Base-by-base conservation (phyloP, 2,888 invertebrate genomes). In the Agonopterix alstromeriana region DNA sequence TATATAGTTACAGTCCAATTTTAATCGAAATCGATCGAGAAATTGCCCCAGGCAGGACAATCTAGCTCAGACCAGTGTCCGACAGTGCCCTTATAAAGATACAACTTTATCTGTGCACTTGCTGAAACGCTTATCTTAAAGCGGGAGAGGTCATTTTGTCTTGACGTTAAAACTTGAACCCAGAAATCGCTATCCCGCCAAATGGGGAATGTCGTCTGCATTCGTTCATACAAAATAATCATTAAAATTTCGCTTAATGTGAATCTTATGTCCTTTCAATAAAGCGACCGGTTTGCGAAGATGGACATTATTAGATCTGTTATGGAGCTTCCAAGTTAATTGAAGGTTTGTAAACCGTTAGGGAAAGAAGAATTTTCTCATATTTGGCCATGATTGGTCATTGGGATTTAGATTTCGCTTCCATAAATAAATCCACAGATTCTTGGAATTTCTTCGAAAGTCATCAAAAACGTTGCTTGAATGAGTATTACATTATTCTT, bases 61-160 rank as follows among this genome's bases (percentile, higher is more conserved):
- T 74, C 77, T 73, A 73, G 73, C 67, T 70, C 63, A 63, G 66
- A 72, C 70, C 67, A 68, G 67, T 69, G 70, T 67, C 61, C 63
- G 56, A 63, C 65, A 50, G 61, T 68, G 65, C 66, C 71, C 72
- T 68, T 75, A 70, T 73, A 65, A 65, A 67, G 70, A 65, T 60
- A 55, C 61, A 55, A 45, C 58, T 56, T 51, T 55, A 49, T 54
- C 44, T 42, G 12, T 55, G 42, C 51, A 35, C 44, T 47, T 50
- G 52, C 48, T n/a, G 3, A 38, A 38, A 45, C 48, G 56, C 54
- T 64, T 65, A 56, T 47, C 2, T 2, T 36, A 46, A 51, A 11
- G 47, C 2, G 1, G 48, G 63, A 71, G 52, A 60, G 60, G 56
- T 50, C 48, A 58, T 47, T 63, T 63, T 64, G 7, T 43, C 45